Percentiles rank a stretch among this genome's conserved stretches.
These are phyloP conservation scores for Dicyrtomina minuta DNA, from an alignment of 2,888 invertebrate genomes.

Conservation along the genomic window DNA sequence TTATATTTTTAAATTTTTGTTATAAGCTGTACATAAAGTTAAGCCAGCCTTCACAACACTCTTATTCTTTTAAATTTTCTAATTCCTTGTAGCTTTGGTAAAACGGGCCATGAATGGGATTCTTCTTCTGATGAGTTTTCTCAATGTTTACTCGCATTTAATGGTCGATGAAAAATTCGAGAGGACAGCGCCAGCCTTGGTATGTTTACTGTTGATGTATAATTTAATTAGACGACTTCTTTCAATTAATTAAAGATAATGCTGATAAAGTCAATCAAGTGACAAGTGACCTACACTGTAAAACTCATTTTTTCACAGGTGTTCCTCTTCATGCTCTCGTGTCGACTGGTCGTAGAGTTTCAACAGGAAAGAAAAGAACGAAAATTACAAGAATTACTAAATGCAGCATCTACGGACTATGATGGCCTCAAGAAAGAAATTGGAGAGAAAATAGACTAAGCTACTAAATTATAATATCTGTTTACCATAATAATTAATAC, in stretches of 20 bases:
- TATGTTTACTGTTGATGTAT: constrained; percentile 58
- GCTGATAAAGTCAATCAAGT: no score
- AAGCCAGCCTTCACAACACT: no score
- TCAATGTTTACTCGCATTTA: constrained; percentile 89
- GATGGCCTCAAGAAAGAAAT: constrained; percentile 55
- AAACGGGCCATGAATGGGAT: constrained; percentile 87
- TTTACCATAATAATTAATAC: constrained; percentile 60
- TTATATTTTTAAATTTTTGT: not conserved
- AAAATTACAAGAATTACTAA: constrained; percentile 49
- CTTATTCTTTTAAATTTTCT: not conserved
- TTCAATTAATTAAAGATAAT: no score
- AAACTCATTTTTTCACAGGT: constrained; percentile 57
- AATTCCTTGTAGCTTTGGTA: constrained; percentile 69
- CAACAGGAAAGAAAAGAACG: constrained; percentile 62
- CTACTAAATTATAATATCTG: constrained; percentile 54
- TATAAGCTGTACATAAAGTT: not conserved
- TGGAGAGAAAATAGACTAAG: constrained; percentile 59
- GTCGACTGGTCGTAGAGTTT: constrained; percentile 80
- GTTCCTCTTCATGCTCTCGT: constrained; percentile 88
- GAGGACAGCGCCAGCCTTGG: constrained; percentile 82
- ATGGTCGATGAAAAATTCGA: constrained; percentile 91
- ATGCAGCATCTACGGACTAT: constrained; percentile 54
- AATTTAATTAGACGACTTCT: no score
- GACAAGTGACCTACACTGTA: not conserved
- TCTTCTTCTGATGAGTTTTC: constrained; percentile 77